Percentiles rank a stretch among this genome's conserved stretches.
Evolutionary conservation across 2,888 invertebrate genomes (phyloP).

Genomic region (Agrochola litura): DNA sequence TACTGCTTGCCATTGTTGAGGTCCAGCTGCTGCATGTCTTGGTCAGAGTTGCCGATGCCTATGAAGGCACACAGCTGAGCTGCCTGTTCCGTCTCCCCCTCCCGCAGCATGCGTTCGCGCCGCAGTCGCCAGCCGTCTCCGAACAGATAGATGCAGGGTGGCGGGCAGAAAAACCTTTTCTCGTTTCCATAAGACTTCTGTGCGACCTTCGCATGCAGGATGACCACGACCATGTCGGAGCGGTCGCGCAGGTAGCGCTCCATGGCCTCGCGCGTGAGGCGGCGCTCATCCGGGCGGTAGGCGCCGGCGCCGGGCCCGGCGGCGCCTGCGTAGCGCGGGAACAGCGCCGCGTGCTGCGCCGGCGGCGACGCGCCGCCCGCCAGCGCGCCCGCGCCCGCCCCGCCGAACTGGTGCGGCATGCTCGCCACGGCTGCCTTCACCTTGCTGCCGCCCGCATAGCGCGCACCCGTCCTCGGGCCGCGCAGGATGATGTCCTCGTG

Average conservation of each 20-base stretch:
- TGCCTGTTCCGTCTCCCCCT: slow-evolving; percentile 97
- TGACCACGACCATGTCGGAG: slow-evolving; percentile 98
- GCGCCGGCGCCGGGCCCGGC: slow-evolving; percentile 90
- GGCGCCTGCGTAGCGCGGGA: slow-evolving; percentile 92
- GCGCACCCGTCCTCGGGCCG: slow-evolving; percentile 67
- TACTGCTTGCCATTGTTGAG: slow-evolving; percentile 99
- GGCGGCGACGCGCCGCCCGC: slow-evolving; percentile 95
- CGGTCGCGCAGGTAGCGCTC: slow-evolving; percentile 98
- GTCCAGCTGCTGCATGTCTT: slow-evolving; percentile 99
- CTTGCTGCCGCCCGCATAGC: slow-evolving; percentile 80
- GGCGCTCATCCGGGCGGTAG: slow-evolving; percentile 95
- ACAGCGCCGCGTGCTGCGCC: slow-evolving; percentile 90
- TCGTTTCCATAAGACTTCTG: slow-evolving; percentile 99
- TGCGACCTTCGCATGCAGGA: slow-evolving; percentile 99
- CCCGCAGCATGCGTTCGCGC: slow-evolving; percentile 97
- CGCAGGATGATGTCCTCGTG: slow-evolving; percentile 50
- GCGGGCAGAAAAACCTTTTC: slow-evolving; percentile 99
- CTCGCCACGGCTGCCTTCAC: slow-evolving; percentile 89
- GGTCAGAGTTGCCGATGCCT: slow-evolving; percentile 99
- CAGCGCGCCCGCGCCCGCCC: slow-evolving; percentile 91
- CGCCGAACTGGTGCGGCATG: slow-evolving; percentile 96
- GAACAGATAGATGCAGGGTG: slow-evolving; percentile 99
- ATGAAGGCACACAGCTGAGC: slow-evolving; percentile 99
- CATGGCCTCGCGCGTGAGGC: slow-evolving; percentile 98
- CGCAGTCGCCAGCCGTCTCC: slow-evolving; percentile 99